A percentile compares a stretch with the other conserved stretches of the same genome.
phyloP scores from a whole-genome alignment of 2,888 invertebrate genomes.

The Melanophora roralis region DNA sequence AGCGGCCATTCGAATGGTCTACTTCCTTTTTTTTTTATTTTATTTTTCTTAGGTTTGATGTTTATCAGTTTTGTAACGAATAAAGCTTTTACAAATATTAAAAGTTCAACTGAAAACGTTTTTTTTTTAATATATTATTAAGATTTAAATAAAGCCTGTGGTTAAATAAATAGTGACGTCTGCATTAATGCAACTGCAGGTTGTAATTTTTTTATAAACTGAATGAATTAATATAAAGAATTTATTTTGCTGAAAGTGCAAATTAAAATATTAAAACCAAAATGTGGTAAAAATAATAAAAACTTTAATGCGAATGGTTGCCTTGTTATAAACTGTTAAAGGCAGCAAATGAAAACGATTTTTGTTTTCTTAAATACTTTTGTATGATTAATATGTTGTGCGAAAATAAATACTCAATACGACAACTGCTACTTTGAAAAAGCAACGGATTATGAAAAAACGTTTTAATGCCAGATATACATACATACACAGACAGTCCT shows the following conservation, averaged over 20 bases:
- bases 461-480: conserved; percentile 26
- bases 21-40: no score
- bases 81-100: not conserved
- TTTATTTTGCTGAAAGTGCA: conserved; percentile 49
- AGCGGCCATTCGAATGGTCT: no score
- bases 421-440: conserved; percentile 27
- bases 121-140: conserved; percentile 36
- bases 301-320: conserved; percentile 9
- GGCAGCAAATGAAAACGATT: conserved; percentile 32
- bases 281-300: not conserved
- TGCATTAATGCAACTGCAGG: not conserved
- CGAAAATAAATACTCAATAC: conserved; percentile 6
- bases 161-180: conserved; percentile 44
- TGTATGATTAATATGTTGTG: not conserved
- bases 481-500: conserved; percentile 11
- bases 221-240: no score
- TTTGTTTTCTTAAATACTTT: not conserved
- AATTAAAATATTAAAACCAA: conserved; percentile 41
- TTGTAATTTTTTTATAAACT: not conserved
- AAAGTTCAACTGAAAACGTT: not conserved
- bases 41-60: no score
- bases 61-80: no score
- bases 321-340: conserved; percentile 39
- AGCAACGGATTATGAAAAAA: conserved; percentile 32
- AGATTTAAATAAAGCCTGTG: conserved; percentile 11